Evolutionary conservation across 2,113 vertebrate species (phyloP), one percentile per base, ranked within the genome.

Genomic region (Chamaea fasciata): DNA sequence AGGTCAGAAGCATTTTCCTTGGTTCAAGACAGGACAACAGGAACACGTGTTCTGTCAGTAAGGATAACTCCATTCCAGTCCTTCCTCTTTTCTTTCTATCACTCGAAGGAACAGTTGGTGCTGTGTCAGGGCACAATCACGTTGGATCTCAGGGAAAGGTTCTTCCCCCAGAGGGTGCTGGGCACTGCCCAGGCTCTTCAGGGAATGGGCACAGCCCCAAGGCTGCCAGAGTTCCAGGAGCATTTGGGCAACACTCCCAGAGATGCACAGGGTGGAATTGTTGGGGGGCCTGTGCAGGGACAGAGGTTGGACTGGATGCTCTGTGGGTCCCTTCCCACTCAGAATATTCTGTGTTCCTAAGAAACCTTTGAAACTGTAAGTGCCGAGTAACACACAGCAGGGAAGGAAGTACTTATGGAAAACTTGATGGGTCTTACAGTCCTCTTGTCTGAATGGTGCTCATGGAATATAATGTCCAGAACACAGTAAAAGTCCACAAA

Each of bases 181-280:
- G 37, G 59, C 77, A 81, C 68, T 65, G 68, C 1, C 8, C 68
- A 59, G 59, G 59, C 33, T 73, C 59, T 52, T 52, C 68, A 81
- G 28, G 60, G 52, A 59, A 65, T 52, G 60, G 77, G 15, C 44
- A n/a, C 9, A 0, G 57, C 35, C 56, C 57, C 11, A 0, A 42
- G 75, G 65, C 65, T 79, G 65, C 16, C n/a, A 56, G 75, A 87
- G 49, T 67, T 73, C 21, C 57, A 64, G 57, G 14, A 26, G 26
- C 0, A 0, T 64, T 27, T 71, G 67, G 57, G 3, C 50, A 79
- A 0, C 0, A 0, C 35, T 49, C 5, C 0, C 33, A 60, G 75
- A 35, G n/a, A 59, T 60, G 65, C 16, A 4, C 41, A 80, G 35
- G 26, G 2, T 55, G 42, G 24, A 20, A 35, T 2, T 71, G 30